Evolutionary conservation across 1,140 invertebrate genomes (phyloP).

Genomic region (Heliconius himera): DNA sequence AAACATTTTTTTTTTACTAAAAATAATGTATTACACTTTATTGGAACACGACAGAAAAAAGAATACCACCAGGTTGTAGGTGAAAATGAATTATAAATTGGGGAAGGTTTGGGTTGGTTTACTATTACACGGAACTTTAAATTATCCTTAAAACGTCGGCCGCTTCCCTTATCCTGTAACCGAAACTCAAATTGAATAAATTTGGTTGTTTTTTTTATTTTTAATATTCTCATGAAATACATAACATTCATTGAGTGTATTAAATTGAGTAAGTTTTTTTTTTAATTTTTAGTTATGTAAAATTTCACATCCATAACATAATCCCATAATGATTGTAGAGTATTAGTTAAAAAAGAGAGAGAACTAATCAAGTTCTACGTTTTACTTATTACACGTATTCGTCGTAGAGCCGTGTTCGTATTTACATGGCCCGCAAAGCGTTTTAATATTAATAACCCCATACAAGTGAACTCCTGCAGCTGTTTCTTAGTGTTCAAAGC

Average conservation of each 20-base stretch:
- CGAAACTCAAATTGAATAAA: background rate
- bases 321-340: background rate
- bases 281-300: background rate
- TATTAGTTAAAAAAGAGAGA: background rate
- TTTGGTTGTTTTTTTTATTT: background rate
- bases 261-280: too few relatives aligned
- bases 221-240: background rate
- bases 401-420: slow-evolving; percentile 44
- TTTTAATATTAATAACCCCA: slow-evolving; percentile 78
- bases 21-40: slow-evolving; percentile 13
- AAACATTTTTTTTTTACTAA: background rate
- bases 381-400: background rate
- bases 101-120: slow-evolving; percentile 24
- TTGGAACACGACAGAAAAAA: slow-evolving; percentile 29
- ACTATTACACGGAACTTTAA: slow-evolving; percentile 26
- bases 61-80: slow-evolving; percentile 16
- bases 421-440: slow-evolving; percentile 56
- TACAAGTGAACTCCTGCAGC: slow-evolving; percentile 63
- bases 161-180: background rate
- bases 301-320: background rate
- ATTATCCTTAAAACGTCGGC: slow-evolving; percentile 25
- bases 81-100: slow-evolving; percentile 42
- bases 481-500: slow-evolving; percentile 52
- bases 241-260: background rate
- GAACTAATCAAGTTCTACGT: background rate